Percentiles rank a stretch among this genome's conserved stretches.
phyloP scores from a whole-genome alignment of 2,797 vertebrate genomes.

The Neolamprologus multifasciatus region DNA sequence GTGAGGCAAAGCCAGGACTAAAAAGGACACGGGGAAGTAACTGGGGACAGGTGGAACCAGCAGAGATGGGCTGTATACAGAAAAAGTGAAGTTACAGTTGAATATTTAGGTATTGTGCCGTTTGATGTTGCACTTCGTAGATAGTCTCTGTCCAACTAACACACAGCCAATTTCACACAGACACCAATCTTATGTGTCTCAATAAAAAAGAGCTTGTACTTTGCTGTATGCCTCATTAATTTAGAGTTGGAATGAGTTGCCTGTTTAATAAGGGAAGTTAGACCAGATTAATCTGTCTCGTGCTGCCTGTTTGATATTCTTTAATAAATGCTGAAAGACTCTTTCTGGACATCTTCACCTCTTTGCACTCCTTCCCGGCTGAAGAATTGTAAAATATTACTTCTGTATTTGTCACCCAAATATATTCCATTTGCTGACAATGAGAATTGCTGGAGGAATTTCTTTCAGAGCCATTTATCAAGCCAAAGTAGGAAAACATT shows the following conservation, averaged over 20 bases:
- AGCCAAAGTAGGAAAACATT: neutral
- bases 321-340: neutral
- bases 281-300: neutral
- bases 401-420: neutral
- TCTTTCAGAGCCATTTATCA: neutral
- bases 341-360: neutral
- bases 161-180: neutral
- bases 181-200: neutral
- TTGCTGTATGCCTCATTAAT: neutral
- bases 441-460: neutral
- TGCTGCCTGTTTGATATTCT: neutral
- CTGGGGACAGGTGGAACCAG: neutral
- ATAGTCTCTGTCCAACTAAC: neutral
- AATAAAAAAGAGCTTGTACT: neutral
- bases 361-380: neutral
- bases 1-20: neutral
- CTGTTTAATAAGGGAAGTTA: neutral
- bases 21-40: neutral
- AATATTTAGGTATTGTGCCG: neutral
- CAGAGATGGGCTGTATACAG: neutral
- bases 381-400: neutral
- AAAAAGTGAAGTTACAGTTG: neutral
- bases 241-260: neutral
- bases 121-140: neutral
- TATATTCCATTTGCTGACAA: neutral